Conservation (phyloP, 1,140 invertebrate genomes). For the Pectinophora gossypiella region DNA sequence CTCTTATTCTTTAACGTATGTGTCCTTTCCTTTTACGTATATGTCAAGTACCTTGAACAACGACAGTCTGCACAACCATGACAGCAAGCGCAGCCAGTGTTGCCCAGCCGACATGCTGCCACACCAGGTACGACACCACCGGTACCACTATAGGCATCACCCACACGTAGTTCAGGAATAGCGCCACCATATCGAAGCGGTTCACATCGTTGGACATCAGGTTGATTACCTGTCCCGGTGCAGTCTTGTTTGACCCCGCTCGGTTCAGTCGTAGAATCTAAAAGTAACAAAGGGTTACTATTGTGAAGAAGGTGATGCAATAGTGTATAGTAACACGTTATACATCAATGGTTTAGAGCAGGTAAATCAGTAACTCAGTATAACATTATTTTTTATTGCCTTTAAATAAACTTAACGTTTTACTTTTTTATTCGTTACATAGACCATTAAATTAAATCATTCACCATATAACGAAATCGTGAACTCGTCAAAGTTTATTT, state of each 20-base stretch:
- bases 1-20: no score
- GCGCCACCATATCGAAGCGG: constrained; percentile 75
- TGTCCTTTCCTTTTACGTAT: no score
- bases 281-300: constrained; percentile 23
- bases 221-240: constrained; percentile 90
- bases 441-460: no score
- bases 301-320: no score
- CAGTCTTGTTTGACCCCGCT: constrained; percentile 82
- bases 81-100: constrained; percentile 78
- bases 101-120: constrained; percentile 76
- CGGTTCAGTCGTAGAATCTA: constrained; percentile 76
- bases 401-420: no score
- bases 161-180: constrained; percentile 80
- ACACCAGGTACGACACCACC: constrained; percentile 79
- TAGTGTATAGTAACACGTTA: no score
- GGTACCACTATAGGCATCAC: constrained; percentile 84
- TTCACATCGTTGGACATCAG: constrained; percentile 90
- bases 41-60: constrained; percentile 77
- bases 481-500: no score
- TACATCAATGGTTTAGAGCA: no score
- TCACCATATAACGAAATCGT: no score
- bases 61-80: constrained; percentile 78
- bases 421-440: no score
- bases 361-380: no score
- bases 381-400: no score